A percentile compares a stretch with the other conserved stretches of the same genome.
Conservation (phyloP, 2,113 vertebrate genomes). For the Pardalotus punctatus region DNA sequence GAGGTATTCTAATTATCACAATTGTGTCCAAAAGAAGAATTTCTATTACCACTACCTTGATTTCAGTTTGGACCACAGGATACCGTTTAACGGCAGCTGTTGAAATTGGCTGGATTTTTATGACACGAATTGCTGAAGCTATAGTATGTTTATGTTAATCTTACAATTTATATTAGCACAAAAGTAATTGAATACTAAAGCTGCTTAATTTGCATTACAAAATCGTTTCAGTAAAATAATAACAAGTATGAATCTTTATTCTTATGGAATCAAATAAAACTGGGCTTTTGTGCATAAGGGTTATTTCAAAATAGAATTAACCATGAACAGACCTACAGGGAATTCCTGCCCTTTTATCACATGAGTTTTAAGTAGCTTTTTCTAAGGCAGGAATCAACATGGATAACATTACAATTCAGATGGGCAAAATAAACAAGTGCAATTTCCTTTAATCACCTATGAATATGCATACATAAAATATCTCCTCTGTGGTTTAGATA, state of each 20-base stretch:
- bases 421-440: constrained; percentile 52
- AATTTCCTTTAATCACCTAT: constrained; percentile 58
- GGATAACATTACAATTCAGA: constrained; percentile 45
- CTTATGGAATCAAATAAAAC: constrained; percentile 33
- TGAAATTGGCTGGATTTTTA: constrained; percentile 43
- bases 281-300: constrained; percentile 20
- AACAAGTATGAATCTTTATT: constrained; percentile 33
- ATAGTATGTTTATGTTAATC: constrained; percentile 1
- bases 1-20: neutral
- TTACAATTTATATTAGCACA: constrained; percentile 42
- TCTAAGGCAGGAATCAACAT: constrained; percentile 13
- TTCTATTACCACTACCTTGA: neutral
- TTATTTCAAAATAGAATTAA: constrained; percentile 61
- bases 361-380: constrained; percentile 39
- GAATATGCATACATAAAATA: constrained; percentile 57
- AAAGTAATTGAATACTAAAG: constrained; percentile 56
- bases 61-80: constrained; percentile 20
- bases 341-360: constrained; percentile 32
- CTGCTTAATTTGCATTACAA: constrained; percentile 50
- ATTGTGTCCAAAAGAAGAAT: neutral
- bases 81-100: constrained; percentile 29
- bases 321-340: constrained; percentile 18
- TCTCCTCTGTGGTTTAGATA: constrained; percentile 32
- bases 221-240: constrained; percentile 53
- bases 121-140: neutral